These are phyloP conservation scores for Neosilurus mollespiculum DNA, from an alignment of 2,797 vertebrate species.

Conservation along the genomic window DNA sequence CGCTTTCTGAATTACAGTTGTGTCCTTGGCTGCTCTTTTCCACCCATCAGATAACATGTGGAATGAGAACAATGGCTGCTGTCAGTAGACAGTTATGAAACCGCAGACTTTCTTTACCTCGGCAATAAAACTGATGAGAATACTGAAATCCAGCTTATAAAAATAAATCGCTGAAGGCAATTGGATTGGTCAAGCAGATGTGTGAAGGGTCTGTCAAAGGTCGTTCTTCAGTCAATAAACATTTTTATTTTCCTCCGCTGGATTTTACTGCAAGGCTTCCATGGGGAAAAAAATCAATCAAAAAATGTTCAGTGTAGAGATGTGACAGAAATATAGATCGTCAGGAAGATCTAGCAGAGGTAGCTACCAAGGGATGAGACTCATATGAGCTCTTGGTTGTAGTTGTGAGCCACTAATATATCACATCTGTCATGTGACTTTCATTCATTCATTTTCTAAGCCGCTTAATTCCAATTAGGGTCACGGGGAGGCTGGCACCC, in stretches of 20 bases:
- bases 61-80: constrained; percentile 23
- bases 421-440: too few species aligned
- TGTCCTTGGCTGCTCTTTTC: constrained; percentile 32
- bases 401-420: not conserved
- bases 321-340: constrained; percentile 36
- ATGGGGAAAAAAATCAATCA: not conserved
- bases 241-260: not conserved
- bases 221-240: constrained; percentile 11
- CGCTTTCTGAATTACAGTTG: constrained; percentile 35
- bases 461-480: too few species aligned
- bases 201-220: constrained; percentile 18
- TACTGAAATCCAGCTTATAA: constrained; percentile 10
- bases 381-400: not conserved
- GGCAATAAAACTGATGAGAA: constrained; percentile 13
- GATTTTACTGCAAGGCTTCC: not conserved
- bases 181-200: constrained; percentile 16
- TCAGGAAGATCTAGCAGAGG: not conserved
- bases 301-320: not conserved
- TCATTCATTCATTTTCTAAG: too few species aligned
- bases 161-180: constrained; percentile 29
- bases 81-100: constrained; percentile 38
- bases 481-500: too few species aligned
- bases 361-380: not conserved
- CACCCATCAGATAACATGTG: constrained; percentile 38
- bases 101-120: not conserved